Base-by-base conservation (phyloP, 2,888 invertebrate species). In the Schizotus pectinicornis region DNA sequence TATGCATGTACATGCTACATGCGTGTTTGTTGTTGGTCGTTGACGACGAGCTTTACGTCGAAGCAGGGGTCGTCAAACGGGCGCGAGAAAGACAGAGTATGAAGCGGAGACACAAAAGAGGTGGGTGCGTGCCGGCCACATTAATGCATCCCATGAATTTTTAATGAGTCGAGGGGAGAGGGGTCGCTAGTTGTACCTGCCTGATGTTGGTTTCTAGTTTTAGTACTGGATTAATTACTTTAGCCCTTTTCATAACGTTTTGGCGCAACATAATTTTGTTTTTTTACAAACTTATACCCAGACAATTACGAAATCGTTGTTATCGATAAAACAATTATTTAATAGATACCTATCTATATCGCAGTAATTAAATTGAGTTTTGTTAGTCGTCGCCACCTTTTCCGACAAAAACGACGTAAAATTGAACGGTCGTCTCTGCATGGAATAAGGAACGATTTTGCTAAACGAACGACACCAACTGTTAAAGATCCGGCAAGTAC, bases 1-100 rank as follows among this genome's bases (percentile, higher is more conserved):
- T 76, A 77, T 77, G 77, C 74, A 77, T 76, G 76, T 76, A 76
- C 75, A 73, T 75, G 72, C 70, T 74, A 72, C 74, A 73, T 72
- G 75, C 74, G 74, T 75, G 74, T 74, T 74, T 74, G 70, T 71
- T 59, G 55, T 58, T 55, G 52, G 53, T 59, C 53, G 43, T 32
- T 34, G 36, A 41, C 13, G 42, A 43, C 52, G 53, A 42, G 52
- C 56, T 59, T 39, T 58, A 61, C 61, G 61, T 61, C 51, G 36
- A 12, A 30, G 12, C 12, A 37, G 7, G 14, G n/a, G 6, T 9
- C 37, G 43, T 12, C 13, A 14, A 30, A n/a, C 12, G 9, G 9
- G 34, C 11, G 32, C 30, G 54, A 59, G 30, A 39, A 35, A 48
- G 59, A 49, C 12, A 45, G 22, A 32, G 2, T 7, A 8, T 37